Conservation (phyloP, 2,113 vertebrate genomes). For the Nycticryphes semicollaris region DNA sequence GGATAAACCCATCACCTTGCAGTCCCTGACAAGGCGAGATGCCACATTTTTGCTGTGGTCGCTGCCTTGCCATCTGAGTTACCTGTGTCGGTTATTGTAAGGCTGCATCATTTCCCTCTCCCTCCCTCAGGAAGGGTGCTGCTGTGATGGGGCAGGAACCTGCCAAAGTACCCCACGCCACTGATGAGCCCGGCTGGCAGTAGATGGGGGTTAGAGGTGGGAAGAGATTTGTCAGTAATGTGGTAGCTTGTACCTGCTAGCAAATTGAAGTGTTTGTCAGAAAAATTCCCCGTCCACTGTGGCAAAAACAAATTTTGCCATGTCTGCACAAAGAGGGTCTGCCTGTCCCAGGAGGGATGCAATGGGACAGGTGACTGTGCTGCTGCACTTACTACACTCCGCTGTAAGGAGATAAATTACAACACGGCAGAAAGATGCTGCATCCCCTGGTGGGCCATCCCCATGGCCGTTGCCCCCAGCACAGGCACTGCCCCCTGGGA, state of each 20-base stretch:
- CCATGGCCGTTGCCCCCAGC: neutral
- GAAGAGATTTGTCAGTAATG: neutral
- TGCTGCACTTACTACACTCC: neutral
- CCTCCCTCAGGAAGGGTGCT: neutral
- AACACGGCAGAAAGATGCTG: neutral
- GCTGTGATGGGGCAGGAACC: neutral
- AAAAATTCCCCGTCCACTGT: neutral
- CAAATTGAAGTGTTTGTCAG: neutral
- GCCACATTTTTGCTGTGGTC: neutral
- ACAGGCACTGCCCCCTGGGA: neutral
- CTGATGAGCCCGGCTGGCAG: neutral
- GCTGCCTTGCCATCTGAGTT: neutral
- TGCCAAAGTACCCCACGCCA: too few species aligned
- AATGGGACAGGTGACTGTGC: neutral
- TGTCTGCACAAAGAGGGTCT: neutral
- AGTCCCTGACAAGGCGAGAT: neutral
- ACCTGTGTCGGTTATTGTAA: neutral
- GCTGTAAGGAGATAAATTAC: too few species aligned
- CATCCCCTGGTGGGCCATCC: neutral
- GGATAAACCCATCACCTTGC: neutral
- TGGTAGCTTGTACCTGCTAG: neutral
- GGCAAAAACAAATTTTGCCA: neutral
- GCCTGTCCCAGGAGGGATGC: neutral
- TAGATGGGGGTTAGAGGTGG: neutral
- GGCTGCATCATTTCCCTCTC: neutral